Percentiles rank a stretch among this genome's conserved stretches.
These are phyloP conservation scores for Cylas formicarius DNA, from an alignment of 1,140 invertebrate genomes.

Conservation along the genomic window DNA sequence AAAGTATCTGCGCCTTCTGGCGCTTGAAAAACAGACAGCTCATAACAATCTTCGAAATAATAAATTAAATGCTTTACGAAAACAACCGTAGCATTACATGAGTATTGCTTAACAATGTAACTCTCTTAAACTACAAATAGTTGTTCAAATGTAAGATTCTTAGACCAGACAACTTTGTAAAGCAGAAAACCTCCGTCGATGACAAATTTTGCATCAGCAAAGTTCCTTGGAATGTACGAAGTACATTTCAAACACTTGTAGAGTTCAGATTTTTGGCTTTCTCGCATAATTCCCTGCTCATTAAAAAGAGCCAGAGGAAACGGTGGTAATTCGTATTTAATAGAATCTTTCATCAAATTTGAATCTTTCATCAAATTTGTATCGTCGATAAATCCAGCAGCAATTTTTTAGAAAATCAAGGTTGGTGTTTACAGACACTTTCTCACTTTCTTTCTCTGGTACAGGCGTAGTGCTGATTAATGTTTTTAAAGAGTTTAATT, in stretches of 20 bases:
- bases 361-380: slow-evolving; percentile 8
- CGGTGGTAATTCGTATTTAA: slow-evolving; percentile 33
- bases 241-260: slow-evolving; percentile 23
- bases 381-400: background rate
- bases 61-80: no score
- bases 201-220: no score
- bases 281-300: slow-evolving; percentile 29
- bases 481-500: slow-evolving; percentile 14
- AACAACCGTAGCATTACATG: no score
- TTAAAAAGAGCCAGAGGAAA: slow-evolving; percentile 34
- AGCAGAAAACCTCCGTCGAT: slow-evolving; percentile 27
- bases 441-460: slow-evolving; percentile 22
- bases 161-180: slow-evolving; percentile 15
- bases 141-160: no score
- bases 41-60: no score
- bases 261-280: slow-evolving; percentile 30
- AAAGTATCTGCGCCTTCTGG: background rate
- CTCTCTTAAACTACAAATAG: no score
- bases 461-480: slow-evolving; percentile 17
- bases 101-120: no score
- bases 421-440: background rate
- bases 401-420: background rate
- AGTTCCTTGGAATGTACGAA: no score
- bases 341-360: slow-evolving; percentile 30
- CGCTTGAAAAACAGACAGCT: background rate